Base-by-base conservation (phyloP, 2,797 vertebrate genomes). In the Graptemys geographica region DNA sequence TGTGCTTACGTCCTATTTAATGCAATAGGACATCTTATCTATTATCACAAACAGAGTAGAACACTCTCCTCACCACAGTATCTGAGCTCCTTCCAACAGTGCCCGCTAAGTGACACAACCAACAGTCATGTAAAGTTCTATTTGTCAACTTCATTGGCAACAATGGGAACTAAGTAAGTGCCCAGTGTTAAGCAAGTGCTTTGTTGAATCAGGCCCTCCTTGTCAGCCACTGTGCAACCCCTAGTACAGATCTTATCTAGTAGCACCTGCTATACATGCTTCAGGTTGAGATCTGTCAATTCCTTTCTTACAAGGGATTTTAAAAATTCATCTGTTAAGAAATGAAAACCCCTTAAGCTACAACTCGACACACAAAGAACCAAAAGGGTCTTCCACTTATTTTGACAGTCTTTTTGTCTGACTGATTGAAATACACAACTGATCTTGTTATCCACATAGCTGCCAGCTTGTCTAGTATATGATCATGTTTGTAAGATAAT, bases 221-320 rank as follows among this genome's bases (percentile, higher is more conserved):
- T 11, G 25, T 72, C 37, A 72, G 25, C 37, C 88, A 79, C 95
- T 96, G 92, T 94, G 94, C 94, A 86, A 94, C 95, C 88, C 88
- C 92, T 79, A 87, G 78, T 94, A 89, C 57, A 44, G 91, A 96
- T 87, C 80, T 96, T 96, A 97, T 96, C 96, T 65, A 95, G 82
- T 44, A 51, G 84, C 94, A 89, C 93, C 95, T 96, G 96, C 94
- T 92, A 88, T 84, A 95, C 79, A 87, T 51, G 41, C 13, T 57
- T 90, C 88, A 47, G 84, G 90, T 94, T 91, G 84, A 86, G 79
- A 84, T 91, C 83, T 78, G 86, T 87, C 95, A 95, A 74, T 59
- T 41, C 65, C 81, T 93, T 53, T 23, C 52, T 90, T 81, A 44
- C 37, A 74, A 69, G 37, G 6, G 25, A 28, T 84, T 85, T 76